phyloP scores from a whole-genome alignment of 1,140 invertebrate species.

The Glossosoma conforme region DNA sequence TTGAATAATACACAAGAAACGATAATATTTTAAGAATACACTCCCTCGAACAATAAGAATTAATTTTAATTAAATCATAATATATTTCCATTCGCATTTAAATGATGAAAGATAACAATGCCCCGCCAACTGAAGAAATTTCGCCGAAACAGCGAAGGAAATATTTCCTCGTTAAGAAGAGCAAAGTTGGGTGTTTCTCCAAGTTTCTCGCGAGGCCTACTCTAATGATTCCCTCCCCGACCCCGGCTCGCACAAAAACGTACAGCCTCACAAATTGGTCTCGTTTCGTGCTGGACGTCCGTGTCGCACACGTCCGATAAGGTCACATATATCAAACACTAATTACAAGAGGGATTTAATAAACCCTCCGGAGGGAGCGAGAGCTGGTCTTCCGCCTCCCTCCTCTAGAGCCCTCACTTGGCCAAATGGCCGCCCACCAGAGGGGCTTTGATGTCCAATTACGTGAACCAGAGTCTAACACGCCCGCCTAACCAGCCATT shows the following conservation, averaged over 20 bases:
- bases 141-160: no score
- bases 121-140: no score
- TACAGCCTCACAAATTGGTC: constrained; percentile 2
- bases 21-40: no score
- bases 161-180: no score
- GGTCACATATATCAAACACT: constrained; percentile 32
- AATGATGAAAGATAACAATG: no score
- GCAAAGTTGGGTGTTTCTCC: no score
- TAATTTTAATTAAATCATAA: no score
- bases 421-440: constrained; percentile 1
- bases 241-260: background rate
- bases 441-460: constrained; percentile 31
- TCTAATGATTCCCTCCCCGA: no score
- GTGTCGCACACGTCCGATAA: constrained; percentile 21
- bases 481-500: constrained; percentile 9
- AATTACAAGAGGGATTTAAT: constrained; percentile 32
- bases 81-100: no score
- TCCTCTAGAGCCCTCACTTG: background rate
- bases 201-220: no score
- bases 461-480: constrained; percentile 17
- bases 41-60: no score
- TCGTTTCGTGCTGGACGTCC: background rate
- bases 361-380: constrained; percentile 19
- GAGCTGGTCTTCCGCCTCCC: background rate
- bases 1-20: no score